Evolutionary conservation across 2,113 vertebrate genomes (phyloP).

Genomic region (Garra rufa): DNA sequence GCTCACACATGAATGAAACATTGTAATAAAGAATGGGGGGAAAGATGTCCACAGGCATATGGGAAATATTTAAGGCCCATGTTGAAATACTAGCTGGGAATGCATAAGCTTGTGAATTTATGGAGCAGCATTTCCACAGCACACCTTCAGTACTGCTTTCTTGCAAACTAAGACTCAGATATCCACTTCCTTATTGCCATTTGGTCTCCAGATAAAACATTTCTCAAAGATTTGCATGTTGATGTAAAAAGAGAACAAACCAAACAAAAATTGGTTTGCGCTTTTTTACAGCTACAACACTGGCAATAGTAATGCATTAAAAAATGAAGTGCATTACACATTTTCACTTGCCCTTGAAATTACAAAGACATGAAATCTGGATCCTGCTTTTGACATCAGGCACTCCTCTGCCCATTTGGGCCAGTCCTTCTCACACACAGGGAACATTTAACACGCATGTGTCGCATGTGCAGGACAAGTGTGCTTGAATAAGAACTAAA

Average conservation of each 20-base stretch:
- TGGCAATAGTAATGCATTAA: background rate
- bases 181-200: constrained; percentile 63
- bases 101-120: constrained; percentile 45
- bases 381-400: constrained; percentile 9
- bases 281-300: background rate
- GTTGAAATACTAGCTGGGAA: constrained; percentile 60
- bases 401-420: background rate
- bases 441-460: constrained; percentile 15
- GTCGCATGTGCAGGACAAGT: background rate
- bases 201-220: constrained; percentile 58
- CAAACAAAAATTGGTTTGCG: background rate
- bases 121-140: constrained; percentile 47
- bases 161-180: constrained; percentile 51
- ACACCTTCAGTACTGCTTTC: constrained; percentile 57
- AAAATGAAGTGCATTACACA: background rate
- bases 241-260: constrained; percentile 10
- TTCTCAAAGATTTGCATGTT: constrained; percentile 13
- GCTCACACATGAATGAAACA: background rate
- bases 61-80: constrained; percentile 70
- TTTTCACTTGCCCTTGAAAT: background rate
- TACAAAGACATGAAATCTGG: background rate
- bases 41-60: constrained; percentile 44
- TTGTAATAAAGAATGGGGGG: background rate
- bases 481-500: constrained; percentile 20
- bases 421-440: constrained; percentile 7